phyloP scores from a whole-genome alignment of 1,140 invertebrate genomes.

The Chymomyza costata region DNA sequence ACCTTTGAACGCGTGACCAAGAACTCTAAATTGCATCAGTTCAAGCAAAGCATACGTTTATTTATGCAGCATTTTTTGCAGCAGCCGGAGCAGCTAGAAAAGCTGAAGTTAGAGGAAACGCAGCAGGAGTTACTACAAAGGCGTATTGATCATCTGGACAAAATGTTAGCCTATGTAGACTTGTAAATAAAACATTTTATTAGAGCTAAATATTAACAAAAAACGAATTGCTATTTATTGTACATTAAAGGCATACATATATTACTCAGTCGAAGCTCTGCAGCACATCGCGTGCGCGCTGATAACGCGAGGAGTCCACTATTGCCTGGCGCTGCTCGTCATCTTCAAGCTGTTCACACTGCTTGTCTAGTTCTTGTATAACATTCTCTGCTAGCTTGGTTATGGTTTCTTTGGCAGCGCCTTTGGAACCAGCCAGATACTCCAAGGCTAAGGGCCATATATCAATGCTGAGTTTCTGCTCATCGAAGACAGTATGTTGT shows the following conservation, averaged over 20 bases:
- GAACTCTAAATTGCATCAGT: slow-evolving; percentile 80
- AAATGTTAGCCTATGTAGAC: slow-evolving; percentile 75
- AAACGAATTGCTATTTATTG: slow-evolving; percentile 16
- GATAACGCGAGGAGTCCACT: slow-evolving; percentile 75
- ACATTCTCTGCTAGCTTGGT: slow-evolving; percentile 80
- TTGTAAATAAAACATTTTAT: slow-evolving; percentile 37
- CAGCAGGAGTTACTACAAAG: slow-evolving; percentile 76
- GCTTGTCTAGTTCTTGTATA: slow-evolving; percentile 80
- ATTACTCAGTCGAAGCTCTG: slow-evolving; percentile 70
- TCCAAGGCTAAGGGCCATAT: slow-evolving; percentile 81
- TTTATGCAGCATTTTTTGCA: slow-evolving; percentile 87
- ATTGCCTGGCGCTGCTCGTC: slow-evolving; percentile 58
- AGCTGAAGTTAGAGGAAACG: slow-evolving; percentile 74
- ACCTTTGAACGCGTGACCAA: slow-evolving; percentile 79
- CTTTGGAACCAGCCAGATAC: slow-evolving; percentile 82
- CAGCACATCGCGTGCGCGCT: slow-evolving; percentile 77
- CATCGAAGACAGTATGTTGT: slow-evolving; percentile 81
- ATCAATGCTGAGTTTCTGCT: slow-evolving; percentile 77
- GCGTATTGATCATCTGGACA: slow-evolving; percentile 77
- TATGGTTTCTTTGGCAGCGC: slow-evolving; percentile 79
- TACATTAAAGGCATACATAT: slow-evolving; percentile 3
- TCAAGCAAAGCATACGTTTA: slow-evolving; percentile 83
- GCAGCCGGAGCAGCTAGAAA: slow-evolving; percentile 76
- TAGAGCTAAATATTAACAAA: slow-evolving; percentile 42
- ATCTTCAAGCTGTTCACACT: slow-evolving; percentile 69